Evolutionary conservation across 2,888 invertebrate species (phyloP), one percentile per base, ranked within the genome.

Genomic region (Torymus texanus): DNA sequence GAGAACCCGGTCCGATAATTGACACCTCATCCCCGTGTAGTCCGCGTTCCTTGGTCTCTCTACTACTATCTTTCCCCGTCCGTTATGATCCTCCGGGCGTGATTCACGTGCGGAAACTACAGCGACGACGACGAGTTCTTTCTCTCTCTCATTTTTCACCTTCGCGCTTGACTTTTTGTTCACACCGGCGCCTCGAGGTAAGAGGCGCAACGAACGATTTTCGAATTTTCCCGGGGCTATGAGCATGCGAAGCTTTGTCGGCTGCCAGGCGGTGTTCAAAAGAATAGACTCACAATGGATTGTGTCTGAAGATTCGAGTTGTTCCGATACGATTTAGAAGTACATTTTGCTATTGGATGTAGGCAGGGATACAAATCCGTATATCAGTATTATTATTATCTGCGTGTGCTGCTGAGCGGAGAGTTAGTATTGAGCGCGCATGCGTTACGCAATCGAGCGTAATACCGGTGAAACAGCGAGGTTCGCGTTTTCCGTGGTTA

Each of bases 21-120:
- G 73, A 65, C 73, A 65, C 65, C 73, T 73, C 73, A 73, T 56
- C 73, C 73, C 72, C 14, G 14, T 18, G 41, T 62, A 53, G 16
- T 67, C 8, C 41, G 41, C 8, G 41, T 41, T 41, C 8, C 41
- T 41, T 8, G 41, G 29, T 41, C 41, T 41, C 29, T 29, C 8
- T 8, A 8, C 41, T 41, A 8, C 41, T 41, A 41, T 41, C 41
- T 41, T 41, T 41, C 8, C 41, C 41, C 41, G 41, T 4, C 8
- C 41, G 41, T 41, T 41, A 41, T 41, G 41, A 41, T 41, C 41
- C 41, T 41, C 41, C 41, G 41, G 41, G 41, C 41, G 21, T 55
- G 50, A 51, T 12, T 18, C 18, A 58, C 21, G 74, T 8, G 13
- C 21, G 18, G 24, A 16, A 14, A 16, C n/a, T 12, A 10, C 55